phyloP scores from a whole-genome alignment of 2,113 vertebrate species.

The Nannospalax galili region DNA sequence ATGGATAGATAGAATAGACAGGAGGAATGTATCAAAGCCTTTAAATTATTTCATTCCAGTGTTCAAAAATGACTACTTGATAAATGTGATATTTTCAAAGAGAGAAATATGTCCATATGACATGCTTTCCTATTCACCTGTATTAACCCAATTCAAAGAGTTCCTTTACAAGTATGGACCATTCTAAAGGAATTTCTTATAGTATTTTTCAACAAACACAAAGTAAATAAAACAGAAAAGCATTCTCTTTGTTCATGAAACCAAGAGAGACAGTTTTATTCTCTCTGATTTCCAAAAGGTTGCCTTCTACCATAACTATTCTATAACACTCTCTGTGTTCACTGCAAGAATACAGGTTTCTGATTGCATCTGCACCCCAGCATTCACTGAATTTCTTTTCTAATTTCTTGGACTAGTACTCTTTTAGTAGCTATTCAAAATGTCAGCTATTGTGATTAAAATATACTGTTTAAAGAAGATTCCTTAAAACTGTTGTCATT shows the following conservation, averaged over 20 bases:
- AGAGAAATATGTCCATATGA: not conserved
- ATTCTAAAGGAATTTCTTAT: not conserved
- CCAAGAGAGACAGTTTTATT: not conserved
- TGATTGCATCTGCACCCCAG: not conserved
- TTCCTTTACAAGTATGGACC: not conserved
- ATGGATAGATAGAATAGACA: not conserved
- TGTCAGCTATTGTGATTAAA: conserved; percentile 22
- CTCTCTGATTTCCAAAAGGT: not conserved
- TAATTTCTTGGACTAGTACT: not conserved
- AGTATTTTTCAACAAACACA: not conserved
- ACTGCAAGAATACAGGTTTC: not conserved
- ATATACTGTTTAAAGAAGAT: conserved; percentile 29
- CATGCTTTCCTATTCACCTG: not conserved
- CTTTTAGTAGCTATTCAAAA: not conserved
- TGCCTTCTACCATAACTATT: not conserved
- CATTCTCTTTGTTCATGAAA: not conserved
- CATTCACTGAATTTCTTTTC: conserved; percentile 22
- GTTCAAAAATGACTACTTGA: not conserved
- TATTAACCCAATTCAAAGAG: not conserved
- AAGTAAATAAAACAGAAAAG: not conserved
- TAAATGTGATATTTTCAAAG: not conserved
- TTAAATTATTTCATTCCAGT: not conserved
- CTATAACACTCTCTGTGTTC: not conserved
- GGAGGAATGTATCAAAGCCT: not conserved
- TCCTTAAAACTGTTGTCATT: conserved; percentile 59